phyloP scores from a whole-genome alignment of 2,113 vertebrate species.

The Monopterus albus region DNA sequence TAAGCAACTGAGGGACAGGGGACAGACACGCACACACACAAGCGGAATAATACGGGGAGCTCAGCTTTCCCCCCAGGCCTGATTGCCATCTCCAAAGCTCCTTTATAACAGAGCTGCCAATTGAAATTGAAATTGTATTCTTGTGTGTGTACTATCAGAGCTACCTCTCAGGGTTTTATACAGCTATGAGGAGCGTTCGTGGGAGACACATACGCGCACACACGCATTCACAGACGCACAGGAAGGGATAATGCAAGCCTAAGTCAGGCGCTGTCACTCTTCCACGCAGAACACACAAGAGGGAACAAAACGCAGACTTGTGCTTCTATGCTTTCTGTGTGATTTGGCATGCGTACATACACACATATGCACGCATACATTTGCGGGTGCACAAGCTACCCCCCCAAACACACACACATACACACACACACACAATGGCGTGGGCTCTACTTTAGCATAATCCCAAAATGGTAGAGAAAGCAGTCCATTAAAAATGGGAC shows the following conservation, averaged over 20 bases:
- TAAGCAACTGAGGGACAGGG: constrained; percentile 45
- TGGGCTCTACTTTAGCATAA: constrained; percentile 71
- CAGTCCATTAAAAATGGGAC: constrained; percentile 74
- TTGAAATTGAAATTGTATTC: constrained; percentile 84
- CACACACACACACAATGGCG: neutral
- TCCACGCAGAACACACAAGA: constrained; percentile 56
- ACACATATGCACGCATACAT: neutral
- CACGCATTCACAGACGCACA: constrained; percentile 14
- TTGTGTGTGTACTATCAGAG: constrained; percentile 74
- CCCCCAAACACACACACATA: neutral
- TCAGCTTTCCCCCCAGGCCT: constrained; percentile 66
- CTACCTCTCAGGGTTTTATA: constrained; percentile 77
- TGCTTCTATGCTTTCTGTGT: constrained; percentile 64
- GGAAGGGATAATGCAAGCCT: constrained; percentile 64
- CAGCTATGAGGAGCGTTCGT: constrained; percentile 58
- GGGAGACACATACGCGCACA: constrained; percentile 17
- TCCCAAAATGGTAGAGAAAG: constrained; percentile 73
- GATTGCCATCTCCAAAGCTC: constrained; percentile 80
- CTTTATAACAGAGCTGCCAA: constrained; percentile 74
- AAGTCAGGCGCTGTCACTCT: constrained; percentile 73
- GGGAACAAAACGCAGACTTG: constrained; percentile 72
- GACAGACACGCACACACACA: neutral
- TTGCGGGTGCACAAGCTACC: too few relatives aligned
- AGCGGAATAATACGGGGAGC: constrained; percentile 39
- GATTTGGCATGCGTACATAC: constrained; percentile 21